Percentiles rank a stretch among this genome's conserved stretches.
phyloP scores from a whole-genome alignment of 2,888 invertebrate species.

The Cephus pygmeus region DNA sequence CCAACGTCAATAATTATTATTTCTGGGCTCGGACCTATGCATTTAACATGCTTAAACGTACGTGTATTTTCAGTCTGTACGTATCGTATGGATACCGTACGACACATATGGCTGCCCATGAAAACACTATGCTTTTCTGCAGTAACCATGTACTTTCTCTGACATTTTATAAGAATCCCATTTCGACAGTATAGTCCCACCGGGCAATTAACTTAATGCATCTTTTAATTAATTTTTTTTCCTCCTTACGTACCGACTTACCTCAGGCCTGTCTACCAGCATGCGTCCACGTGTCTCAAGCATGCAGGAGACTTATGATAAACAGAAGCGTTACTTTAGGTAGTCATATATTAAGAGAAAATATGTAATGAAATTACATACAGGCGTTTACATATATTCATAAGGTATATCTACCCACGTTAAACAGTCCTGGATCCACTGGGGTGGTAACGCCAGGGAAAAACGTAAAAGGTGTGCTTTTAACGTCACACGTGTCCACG shows the following conservation, averaged over 20 bases:
- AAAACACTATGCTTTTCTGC: background rate
- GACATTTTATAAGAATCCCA: background rate
- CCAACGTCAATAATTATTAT: background rate
- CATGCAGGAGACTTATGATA: background rate
- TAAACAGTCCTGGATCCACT: background rate
- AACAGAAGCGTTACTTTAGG: background rate
- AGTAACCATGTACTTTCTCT: background rate
- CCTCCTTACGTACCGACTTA: background rate
- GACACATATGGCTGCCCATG: background rate
- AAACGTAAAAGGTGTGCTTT: background rate
- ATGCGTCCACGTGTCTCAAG: background rate
- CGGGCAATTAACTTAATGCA: background rate
- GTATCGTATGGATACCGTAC: background rate
- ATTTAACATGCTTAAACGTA: background rate
- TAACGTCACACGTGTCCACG: background rate
- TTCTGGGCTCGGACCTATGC: background rate
- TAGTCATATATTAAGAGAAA: background rate
- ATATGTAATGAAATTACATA: background rate
- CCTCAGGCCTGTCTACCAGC: background rate
- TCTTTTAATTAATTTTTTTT: background rate
- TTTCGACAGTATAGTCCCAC: background rate
- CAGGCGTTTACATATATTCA: background rate
- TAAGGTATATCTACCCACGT: background rate
- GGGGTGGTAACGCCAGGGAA: background rate
- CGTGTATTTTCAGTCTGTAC: background rate